Conservation (phyloP, 2,113 vertebrate genomes). For the Sclerurus mexicanus region DNA sequence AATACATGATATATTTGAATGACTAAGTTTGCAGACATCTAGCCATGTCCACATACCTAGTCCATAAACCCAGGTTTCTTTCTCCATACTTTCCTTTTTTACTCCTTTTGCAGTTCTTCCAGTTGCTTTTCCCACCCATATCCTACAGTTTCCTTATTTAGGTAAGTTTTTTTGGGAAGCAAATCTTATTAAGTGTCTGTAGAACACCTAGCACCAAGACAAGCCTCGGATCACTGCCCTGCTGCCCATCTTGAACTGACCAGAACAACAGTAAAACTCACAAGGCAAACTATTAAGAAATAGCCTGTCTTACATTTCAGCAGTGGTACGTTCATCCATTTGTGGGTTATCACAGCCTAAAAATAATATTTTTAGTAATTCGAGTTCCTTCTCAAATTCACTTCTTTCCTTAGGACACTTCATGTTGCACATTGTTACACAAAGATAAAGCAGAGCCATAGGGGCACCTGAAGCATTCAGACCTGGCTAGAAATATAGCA, state of each 20-base stretch:
- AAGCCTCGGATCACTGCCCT: not conserved
- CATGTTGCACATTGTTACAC: not conserved
- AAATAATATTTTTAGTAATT: not conserved
- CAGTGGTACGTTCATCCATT: not conserved
- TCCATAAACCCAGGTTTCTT: not conserved
- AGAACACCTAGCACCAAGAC: rapidly evolving
- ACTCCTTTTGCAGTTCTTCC: not conserved
- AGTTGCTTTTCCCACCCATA: not conserved
- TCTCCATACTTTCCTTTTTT: not conserved
- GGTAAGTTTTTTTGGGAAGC: not conserved
- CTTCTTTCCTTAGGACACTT: not conserved
- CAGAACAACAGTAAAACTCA: not conserved
- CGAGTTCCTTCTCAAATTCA: not conserved
- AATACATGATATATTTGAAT: not conserved
- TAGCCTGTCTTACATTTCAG: not conserved
- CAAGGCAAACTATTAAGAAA: not conserved
- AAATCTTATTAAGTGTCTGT: not conserved
- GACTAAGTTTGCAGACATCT: not conserved
- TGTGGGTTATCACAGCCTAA: not conserved
- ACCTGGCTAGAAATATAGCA: not conserved
- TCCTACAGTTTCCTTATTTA: not conserved
- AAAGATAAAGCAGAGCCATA: not conserved
- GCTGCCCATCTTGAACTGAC: rapidly evolving
- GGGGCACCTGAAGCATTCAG: not conserved
- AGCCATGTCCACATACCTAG: not conserved